Conservation (phyloP, 2,113 vertebrate genomes). For the Chaetodon trifascialis region DNA sequence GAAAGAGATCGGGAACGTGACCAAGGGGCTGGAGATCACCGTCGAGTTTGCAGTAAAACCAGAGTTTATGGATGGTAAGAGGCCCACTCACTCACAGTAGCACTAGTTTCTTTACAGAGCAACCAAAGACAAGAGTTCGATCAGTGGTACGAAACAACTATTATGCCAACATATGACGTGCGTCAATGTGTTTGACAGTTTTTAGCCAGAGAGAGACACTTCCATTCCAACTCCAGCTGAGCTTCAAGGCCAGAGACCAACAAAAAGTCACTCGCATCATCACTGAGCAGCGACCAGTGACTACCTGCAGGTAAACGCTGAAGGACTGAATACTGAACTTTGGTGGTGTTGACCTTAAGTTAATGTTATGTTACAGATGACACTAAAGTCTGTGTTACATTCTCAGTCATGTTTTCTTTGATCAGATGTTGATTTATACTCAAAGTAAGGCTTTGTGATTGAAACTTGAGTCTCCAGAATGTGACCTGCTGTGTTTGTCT, state of each 20-base stretch:
- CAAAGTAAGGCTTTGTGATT: neutral
- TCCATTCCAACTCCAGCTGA: slow-evolving; percentile 84
- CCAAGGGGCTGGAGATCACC: slow-evolving; percentile 78
- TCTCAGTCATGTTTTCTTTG: too few relatives aligned
- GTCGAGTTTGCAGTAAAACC: slow-evolving; percentile 84
- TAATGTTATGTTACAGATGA: too few relatives aligned
- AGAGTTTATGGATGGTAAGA: slow-evolving; percentile 74
- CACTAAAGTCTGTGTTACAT: too few relatives aligned
- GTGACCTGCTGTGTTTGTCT: neutral
- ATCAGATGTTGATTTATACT: neutral
- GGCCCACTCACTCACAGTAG: too few relatives aligned
- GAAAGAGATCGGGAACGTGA: slow-evolving; percentile 83
- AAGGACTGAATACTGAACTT: neutral
- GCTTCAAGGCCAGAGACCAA: slow-evolving; percentile 81
- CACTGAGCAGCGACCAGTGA: slow-evolving; percentile 79
- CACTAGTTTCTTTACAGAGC: neutral
- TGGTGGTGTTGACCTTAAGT: too few relatives aligned
- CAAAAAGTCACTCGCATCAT: slow-evolving; percentile 80
- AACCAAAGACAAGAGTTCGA: neutral
- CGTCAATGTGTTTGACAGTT: slow-evolving; percentile 55
- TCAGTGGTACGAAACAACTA: neutral
- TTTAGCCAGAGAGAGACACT: slow-evolving; percentile 73
- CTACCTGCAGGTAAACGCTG: slow-evolving; percentile 74
- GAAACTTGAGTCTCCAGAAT: neutral
- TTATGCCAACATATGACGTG: neutral